Base-by-base conservation (phyloP, 2,888 invertebrate genomes). In the Eledone cirrhosa region DNA sequence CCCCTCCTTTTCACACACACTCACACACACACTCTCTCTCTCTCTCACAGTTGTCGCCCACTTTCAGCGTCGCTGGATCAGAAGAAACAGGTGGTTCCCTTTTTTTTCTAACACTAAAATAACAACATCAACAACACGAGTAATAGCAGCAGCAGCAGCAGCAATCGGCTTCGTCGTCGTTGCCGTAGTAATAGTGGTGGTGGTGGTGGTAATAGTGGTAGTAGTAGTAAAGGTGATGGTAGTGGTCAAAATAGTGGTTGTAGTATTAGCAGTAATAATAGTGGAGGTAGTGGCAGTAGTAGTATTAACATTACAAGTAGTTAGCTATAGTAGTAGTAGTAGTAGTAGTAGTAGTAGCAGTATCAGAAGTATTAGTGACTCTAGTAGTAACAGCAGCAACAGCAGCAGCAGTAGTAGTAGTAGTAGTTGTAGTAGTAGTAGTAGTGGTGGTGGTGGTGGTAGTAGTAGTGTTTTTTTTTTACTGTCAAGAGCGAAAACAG, bases 241-340 rank as follows among this genome's bases (percentile, higher is more conserved):
- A n/a, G n/a, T 29, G 67, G 67, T 31, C 29, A 67, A 29, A 31
- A 33, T 31, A 29, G 29, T 7, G 16, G 27, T 22, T 67, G 13
- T 67, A 27, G 31, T 13, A 67, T 67, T 33, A 67, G 67, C 67
- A 67, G n/a, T n/a, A n/a, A n/a, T n/a, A n/a, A n/a, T n/a, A n/a
- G n/a, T n/a, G n/a, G n/a, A n/a, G n/a, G n/a, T n/a, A n/a, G n/a
- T n/a, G n/a, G 67, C 31, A 8, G 31, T 22, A 31, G 13, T 67
- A 33, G 29, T 67, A 31, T 67, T 22, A 29, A 27, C 8, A 67
- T 29, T 8, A 29, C 29, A 5, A 29, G 31, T 67, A 67, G n/a
- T 22, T 53, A 53, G 22, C 33, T 31, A 5, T 31, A 29, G 22
- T 11, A 67, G 22, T 11, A 67, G 19, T 16, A 11, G 31, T 31